These are phyloP conservation scores for Neogobius melanostomus DNA, from an alignment of 2,113 vertebrate species.

Conservation along the genomic window DNA sequence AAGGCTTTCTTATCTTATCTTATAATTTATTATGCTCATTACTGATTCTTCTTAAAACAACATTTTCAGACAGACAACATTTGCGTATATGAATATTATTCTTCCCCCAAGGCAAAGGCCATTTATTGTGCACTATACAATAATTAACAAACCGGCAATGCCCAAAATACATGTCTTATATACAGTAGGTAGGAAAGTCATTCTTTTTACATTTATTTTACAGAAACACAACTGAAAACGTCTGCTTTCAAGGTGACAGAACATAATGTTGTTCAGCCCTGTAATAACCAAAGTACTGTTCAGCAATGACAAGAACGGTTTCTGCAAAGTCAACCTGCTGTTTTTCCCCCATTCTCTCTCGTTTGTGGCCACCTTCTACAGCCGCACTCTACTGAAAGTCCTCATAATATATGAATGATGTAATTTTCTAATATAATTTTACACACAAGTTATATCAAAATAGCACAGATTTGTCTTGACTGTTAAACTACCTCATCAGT, in stretches of 20 bases:
- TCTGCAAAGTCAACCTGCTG: slow-evolving; percentile 43
- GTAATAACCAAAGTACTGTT: slow-evolving; percentile 29
- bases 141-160: not conserved
- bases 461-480: not conserved
- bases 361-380: slow-evolving; percentile 61
- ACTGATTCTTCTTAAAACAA: not conserved
- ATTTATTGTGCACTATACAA: not conserved
- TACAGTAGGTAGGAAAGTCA: not conserved
- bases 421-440: not conserved
- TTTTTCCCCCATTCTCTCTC: slow-evolving; percentile 49
- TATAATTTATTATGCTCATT: not conserved
- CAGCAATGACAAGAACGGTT: slow-evolving; percentile 1
- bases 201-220: not conserved
- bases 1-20: not conserved
- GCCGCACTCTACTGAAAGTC: slow-evolving; percentile 64
- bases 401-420: slow-evolving; percentile 31
- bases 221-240: slow-evolving; percentile 41
- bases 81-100: not conserved
- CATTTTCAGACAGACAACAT: not conserved
- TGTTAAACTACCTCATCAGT: not conserved
- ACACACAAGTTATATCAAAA: slow-evolving; percentile 16
- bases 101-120: not conserved
- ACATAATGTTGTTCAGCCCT: slow-evolving; percentile 44
- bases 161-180: not conserved
- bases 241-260: slow-evolving; percentile 41